These are phyloP conservation scores for Aspiorhynchus laticeps DNA, from an alignment of 2,113 vertebrate genomes.

Conservation along the genomic window DNA sequence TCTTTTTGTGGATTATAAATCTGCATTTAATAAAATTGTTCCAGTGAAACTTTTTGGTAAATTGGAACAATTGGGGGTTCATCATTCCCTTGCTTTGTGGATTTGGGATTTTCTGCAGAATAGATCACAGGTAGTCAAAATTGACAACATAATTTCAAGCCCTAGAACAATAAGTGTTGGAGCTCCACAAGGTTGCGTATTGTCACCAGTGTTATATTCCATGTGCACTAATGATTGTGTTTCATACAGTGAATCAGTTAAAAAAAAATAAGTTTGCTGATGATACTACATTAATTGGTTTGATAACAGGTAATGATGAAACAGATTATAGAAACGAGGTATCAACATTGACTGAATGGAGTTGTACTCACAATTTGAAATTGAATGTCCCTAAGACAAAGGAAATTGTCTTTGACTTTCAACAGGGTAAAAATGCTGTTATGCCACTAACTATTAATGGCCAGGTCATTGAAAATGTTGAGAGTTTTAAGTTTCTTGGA, in stretches of 20 bases:
- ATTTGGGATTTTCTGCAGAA: neutral
- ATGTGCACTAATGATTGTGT: constrained; percentile 15
- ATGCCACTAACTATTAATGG: constrained; percentile 2
- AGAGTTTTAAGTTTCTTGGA: constrained; percentile 8
- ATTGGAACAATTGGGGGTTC: too few relatives aligned
- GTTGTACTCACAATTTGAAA: neutral
- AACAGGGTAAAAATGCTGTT: neutral
- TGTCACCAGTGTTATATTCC: neutral
- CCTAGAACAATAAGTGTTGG: neutral
- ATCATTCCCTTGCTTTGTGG: neutral
- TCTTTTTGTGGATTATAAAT: neutral
- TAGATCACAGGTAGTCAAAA: constrained; percentile 29
- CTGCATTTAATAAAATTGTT: too few relatives aligned
- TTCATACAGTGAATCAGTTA: constrained; percentile 2
- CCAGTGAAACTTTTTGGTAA: too few relatives aligned
- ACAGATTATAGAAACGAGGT: neutral
- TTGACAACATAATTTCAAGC: neutral
- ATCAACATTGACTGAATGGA: neutral
- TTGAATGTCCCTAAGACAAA: neutral
- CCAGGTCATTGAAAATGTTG: neutral
- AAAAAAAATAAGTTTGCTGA: neutral
- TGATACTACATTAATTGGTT: neutral
- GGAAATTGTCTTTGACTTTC: neutral
- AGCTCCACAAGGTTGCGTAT: neutral
- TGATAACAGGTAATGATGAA: neutral